phyloP scores from a whole-genome alignment of 2,797 vertebrate genomes.

The Danio aesculapii region DNA sequence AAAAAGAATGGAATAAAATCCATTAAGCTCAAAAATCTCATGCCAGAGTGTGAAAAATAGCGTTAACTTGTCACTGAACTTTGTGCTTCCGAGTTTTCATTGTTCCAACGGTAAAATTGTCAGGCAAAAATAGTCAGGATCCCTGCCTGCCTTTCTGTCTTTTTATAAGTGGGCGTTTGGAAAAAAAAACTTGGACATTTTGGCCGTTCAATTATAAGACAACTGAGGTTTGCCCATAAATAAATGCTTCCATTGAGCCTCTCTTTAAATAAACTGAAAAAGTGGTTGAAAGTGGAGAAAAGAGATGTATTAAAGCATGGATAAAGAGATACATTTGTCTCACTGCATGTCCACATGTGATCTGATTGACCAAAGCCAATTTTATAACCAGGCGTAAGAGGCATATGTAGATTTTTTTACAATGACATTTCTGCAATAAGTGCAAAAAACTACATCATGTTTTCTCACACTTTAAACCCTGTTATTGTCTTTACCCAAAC shows the following conservation, averaged over 20 bases:
- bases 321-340: too few species aligned
- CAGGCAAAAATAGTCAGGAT: neutral
- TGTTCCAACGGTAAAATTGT: neutral
- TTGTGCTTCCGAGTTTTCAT: neutral
- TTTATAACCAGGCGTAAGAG: too few species aligned
- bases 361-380: too few species aligned
- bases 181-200: neutral
- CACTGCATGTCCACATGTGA: too few species aligned
- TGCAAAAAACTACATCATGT: too few species aligned
- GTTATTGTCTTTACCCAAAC: too few species aligned
- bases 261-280: neutral
- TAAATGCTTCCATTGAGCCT: neutral
- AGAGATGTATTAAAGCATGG: too few species aligned
- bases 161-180: too few species aligned
- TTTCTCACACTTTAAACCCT: too few species aligned
- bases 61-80: constrained; percentile 24
- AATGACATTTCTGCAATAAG: too few species aligned
- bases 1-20: constrained; percentile 45
- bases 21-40: constrained; percentile 50
- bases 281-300: neutral
- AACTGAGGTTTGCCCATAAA: neutral
- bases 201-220: neutral
- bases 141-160: constrained; percentile 25
- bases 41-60: constrained; percentile 44
- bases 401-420: too few species aligned